Evolutionary conservation across 2,888 invertebrate species (phyloP), one percentile per base, ranked within the genome.

Genomic region (Crepidodera aurea): DNA sequence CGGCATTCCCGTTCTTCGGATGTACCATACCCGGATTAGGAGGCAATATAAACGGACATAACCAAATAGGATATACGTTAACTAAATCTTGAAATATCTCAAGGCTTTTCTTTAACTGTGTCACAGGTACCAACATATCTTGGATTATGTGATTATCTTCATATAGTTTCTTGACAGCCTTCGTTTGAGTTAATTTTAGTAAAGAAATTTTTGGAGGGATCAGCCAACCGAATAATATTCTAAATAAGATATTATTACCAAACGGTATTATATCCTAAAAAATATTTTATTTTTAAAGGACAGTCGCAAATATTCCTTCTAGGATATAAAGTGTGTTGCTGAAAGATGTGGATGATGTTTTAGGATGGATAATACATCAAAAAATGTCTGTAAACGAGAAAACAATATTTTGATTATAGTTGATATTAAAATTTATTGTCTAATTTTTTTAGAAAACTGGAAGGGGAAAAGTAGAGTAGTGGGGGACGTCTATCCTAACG

Each of bases 201-300:
- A 93, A 83, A 0, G 92, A 88, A 7, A 93, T 88, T 78, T 93
- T 93, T 0, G 92, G 92, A 0, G 93, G 93, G 81, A 91, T 87
- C 81, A 91, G 82, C 93, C 93, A 93, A 0, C 93, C 93, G 60
- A 92, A 83, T 8, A 91, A 77, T 67, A 83, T 85, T 0, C 93
- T 87, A 81, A 93, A 93, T 22, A 91, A 27, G 0, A 83, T 75
- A 74, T 90, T 84, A 80, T 94, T 93, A 18, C 93, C 93, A 77
- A 93, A 94, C 0, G 93, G 89, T 59, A 94, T 86, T 51, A 94
- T 92, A 69, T 93, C 91, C 89, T 91, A 79, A 10, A 70, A 67
- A 37, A 34, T 25, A 54, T n/a, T n/a, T n/a, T n/a, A n/a, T n/a
- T n/a, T n/a, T n/a, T n/a, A n/a, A n/a, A n/a, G n/a, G n/a, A n/a